Conservation (phyloP, 2,113 vertebrate species). For the Neolamprologus falcicula region DNA sequence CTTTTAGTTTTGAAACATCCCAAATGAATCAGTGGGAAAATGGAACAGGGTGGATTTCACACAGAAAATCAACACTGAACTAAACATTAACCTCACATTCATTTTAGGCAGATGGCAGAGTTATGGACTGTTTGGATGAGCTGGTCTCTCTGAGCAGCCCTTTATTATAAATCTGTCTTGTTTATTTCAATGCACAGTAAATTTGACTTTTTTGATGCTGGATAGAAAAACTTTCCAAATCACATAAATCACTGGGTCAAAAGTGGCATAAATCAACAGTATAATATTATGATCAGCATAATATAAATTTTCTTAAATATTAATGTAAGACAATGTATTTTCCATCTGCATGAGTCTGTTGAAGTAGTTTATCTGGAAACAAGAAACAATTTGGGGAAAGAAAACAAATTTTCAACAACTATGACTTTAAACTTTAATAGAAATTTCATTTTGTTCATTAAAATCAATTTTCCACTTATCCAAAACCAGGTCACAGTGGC, state of each 20-base stretch:
- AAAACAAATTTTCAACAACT: not conserved
- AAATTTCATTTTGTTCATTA: not conserved
- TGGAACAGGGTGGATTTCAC: not conserved
- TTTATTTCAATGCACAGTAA: not conserved
- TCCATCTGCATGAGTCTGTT: not conserved
- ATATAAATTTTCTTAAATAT: not conserved
- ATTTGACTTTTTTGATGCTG: not conserved
- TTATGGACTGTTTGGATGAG: conserved; percentile 18
- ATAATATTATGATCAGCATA: not conserved
- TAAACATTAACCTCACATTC: conserved; percentile 44
- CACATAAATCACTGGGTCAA: not conserved
- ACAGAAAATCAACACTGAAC: conserved; percentile 55
- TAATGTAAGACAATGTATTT: not conserved
- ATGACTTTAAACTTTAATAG: not conserved
- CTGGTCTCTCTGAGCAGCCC: not conserved
- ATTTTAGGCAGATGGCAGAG: conserved; percentile 24
- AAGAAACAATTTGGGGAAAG: not conserved
- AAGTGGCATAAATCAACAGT: not conserved
- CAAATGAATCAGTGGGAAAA: conserved; percentile 37
- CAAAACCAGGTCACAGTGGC: not conserved
- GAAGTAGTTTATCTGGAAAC: not conserved
- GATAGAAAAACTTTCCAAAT: not conserved
- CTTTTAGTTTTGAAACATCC: conserved; percentile 22
- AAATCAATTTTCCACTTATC: not conserved
- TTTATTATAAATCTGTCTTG: not conserved